phyloP scores from a whole-genome alignment of 2,888 invertebrate genomes.

The Dromius quadrimaculatus region DNA sequence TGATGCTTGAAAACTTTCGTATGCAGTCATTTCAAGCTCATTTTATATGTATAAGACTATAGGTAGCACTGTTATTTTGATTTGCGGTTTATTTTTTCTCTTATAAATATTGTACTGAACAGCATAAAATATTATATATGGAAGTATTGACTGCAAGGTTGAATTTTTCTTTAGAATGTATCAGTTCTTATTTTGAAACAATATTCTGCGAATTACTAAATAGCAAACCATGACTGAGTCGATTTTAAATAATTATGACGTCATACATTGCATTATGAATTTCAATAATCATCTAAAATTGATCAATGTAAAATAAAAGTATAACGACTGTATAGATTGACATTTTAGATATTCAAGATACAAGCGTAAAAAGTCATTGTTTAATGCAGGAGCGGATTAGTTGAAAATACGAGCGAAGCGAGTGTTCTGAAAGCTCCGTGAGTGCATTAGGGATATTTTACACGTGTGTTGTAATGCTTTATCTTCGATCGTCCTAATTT shows the following conservation, averaged over 20 bases:
- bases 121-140: neutral
- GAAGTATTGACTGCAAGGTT: conserved; percentile 31
- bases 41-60: conserved; percentile 1
- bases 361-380: too few species aligned
- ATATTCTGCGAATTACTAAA: conserved; percentile 5
- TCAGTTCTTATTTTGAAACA: neutral
- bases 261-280: too few species aligned
- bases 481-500: too few species aligned
- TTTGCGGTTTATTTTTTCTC: conserved; percentile 34
- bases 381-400: too few species aligned
- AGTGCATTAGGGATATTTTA: too few species aligned
- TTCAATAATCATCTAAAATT: too few species aligned
- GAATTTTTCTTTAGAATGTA: conserved; percentile 19
- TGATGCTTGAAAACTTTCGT: conserved; percentile 14
- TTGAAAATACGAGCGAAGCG: too few species aligned
- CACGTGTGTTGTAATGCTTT: too few species aligned
- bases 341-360: too few species aligned
- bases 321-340: too few species aligned
- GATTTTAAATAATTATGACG: conserved; percentile 31
- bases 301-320: too few species aligned
- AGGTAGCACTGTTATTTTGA: conserved; percentile 30
- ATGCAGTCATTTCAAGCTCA: conserved; percentile 29
- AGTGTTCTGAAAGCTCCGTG: too few species aligned
- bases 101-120: conserved; percentile 9
- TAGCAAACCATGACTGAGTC: conserved; percentile 12